Base-by-base conservation (phyloP, 1,140 invertebrate genomes). In the Globodera rostochiensis region DNA sequence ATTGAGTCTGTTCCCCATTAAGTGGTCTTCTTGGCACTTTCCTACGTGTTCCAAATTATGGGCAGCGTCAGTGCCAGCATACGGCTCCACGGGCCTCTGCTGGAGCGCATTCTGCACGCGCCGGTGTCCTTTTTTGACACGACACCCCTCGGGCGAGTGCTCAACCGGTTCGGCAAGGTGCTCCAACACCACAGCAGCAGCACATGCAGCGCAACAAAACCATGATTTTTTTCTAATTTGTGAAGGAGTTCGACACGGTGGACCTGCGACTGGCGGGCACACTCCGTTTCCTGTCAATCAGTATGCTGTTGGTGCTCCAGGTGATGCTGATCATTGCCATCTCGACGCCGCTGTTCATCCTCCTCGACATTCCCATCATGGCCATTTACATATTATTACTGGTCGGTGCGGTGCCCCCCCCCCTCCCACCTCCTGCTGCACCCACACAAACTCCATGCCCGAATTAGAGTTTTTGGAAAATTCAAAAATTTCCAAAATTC, bases 121-220 rank as follows among this genome's bases (percentile, higher is more conserved):
- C 91, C 92, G 1, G 90, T 93, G 86, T 84, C 86, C 9, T 93
- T 93, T 92, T 96, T 94, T 87, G 91, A 92, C 77, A 86, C 88
- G 13, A 92, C 91, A 46, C 92, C 94, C 46, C 90, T 93, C 76
- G 95, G 94, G 8, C 91, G 93, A 80, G 93, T 95, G 66, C 90
- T 95, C 49, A 95, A 95, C 89, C 91, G 95, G 74, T 95, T 96
- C 91, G 93, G 93, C 90, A 94, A 94, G 91, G 95, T 88, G 70
- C n/a, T n/a, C n/a, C n/a, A n/a, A n/a, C n/a, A n/a, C n/a, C n/a
- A n/a, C n/a, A n/a, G n/a, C n/a, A n/a, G n/a, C n/a, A n/a, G n/a
- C n/a, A n/a, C n/a, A n/a, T n/a, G n/a, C n/a, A n/a, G n/a, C n/a
- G n/a, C n/a, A n/a, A n/a, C n/a, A n/a, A n/a, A n/a, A n/a, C 66